These are phyloP conservation scores for Zaprionus davidi DNA, from an alignment of 1,140 invertebrate species.

Conservation along the genomic window DNA sequence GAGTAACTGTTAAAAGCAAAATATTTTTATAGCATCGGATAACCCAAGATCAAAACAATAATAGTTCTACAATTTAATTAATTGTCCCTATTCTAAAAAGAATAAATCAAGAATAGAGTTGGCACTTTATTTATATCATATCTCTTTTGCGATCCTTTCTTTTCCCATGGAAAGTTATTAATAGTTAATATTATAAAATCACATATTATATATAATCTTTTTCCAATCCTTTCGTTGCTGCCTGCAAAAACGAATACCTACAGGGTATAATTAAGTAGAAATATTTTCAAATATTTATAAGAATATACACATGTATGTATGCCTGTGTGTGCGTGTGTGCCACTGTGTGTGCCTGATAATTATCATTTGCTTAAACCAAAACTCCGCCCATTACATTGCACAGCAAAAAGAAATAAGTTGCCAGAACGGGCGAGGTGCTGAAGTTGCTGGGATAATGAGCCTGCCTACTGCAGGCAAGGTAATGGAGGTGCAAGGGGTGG, in stretches of 20 bases:
- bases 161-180: too few species aligned
- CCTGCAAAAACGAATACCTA: neutral
- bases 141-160: too few species aligned
- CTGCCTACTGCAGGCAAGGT: neutral
- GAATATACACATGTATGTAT: neutral
- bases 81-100: too few species aligned
- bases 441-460: neutral
- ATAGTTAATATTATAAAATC: too few species aligned
- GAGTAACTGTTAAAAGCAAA: too few species aligned
- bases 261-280: slow-evolving; percentile 53
- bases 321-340: slow-evolving; percentile 42
- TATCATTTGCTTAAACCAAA: slow-evolving; percentile 69
- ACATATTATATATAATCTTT: too few species aligned
- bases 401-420: neutral
- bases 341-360: slow-evolving; percentile 57
- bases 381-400: slow-evolving; percentile 30
- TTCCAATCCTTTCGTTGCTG: too few species aligned
- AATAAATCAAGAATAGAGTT: too few species aligned
- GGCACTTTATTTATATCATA: too few species aligned
- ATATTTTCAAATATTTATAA: slow-evolving; percentile 72
- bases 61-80: too few species aligned
- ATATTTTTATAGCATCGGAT: too few species aligned
- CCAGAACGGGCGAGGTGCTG: neutral
- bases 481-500: neutral
- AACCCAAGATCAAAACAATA: too few species aligned